Conservation (phyloP, 2,888 invertebrate species). For the Dryobotodes eremita region DNA sequence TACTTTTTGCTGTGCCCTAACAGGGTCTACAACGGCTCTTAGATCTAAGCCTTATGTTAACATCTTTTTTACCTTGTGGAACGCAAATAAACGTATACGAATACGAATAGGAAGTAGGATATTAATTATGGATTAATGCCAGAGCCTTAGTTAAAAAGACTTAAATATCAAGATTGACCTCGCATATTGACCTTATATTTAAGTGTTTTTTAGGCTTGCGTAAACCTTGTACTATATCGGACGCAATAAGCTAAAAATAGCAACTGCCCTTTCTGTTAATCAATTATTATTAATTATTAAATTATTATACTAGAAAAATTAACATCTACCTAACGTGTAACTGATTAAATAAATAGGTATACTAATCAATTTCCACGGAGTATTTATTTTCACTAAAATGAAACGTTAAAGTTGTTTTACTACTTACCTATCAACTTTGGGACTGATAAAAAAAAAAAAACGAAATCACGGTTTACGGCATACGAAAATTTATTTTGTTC, state of each 20-base stretch:
- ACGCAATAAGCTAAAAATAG: not conserved
- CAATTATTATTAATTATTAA: constrained; percentile 9
- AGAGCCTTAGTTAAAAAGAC: not conserved
- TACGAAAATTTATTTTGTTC: too few relatives aligned
- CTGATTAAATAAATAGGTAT: not conserved
- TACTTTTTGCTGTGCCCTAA: too few relatives aligned
- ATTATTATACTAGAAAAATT: not conserved
- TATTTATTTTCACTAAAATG: not conserved
- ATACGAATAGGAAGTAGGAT: too few relatives aligned
- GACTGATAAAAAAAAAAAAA: not conserved
- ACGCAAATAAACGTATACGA: too few relatives aligned
- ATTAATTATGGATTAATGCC: not conserved
- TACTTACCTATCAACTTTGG: too few relatives aligned
- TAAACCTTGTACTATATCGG: not conserved
- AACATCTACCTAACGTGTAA: not conserved
- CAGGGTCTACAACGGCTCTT: too few relatives aligned
- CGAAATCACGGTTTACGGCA: too few relatives aligned
- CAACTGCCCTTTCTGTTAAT: not conserved
- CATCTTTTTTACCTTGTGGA: too few relatives aligned
- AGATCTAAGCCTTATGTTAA: too few relatives aligned
- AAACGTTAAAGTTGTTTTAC: not conserved
- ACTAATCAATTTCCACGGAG: not conserved
- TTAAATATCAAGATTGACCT: not conserved
- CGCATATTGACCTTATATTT: too few relatives aligned
- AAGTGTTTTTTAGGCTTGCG: too few relatives aligned